Conservation (phyloP, 2,888 invertebrate genomes). For the Drosophila nr. perissopoda region DNA sequence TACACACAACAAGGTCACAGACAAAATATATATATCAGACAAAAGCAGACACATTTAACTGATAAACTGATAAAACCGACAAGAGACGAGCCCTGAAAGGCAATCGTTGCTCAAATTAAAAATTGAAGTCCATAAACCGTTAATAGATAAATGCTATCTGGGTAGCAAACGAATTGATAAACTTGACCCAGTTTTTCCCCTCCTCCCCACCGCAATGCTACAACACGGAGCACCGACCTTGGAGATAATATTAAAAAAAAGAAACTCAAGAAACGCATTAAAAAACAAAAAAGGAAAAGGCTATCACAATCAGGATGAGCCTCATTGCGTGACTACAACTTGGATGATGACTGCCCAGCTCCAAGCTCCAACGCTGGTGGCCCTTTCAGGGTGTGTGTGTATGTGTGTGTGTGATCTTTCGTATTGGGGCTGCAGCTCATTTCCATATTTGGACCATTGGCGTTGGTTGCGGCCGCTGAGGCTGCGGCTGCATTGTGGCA, state of each 20-base stretch:
- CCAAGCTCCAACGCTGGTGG: slow-evolving; percentile 54
- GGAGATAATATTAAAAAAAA: slow-evolving; percentile 17
- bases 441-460: slow-evolving; percentile 70
- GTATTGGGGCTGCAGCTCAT: slow-evolving; percentile 61
- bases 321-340: slow-evolving; percentile 53
- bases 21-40: slow-evolving; percentile 45
- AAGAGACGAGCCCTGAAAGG: slow-evolving; percentile 25
- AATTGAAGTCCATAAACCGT: slow-evolving; percentile 25
- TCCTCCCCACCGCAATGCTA: not conserved
- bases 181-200: slow-evolving; percentile 70
- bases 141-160: slow-evolving; percentile 61
- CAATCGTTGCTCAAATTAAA: slow-evolving; percentile 29
- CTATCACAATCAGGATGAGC: slow-evolving; percentile 40
- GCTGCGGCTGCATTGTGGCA: slow-evolving; percentile 41
- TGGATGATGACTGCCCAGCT: slow-evolving; percentile 8
- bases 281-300: slow-evolving; percentile 13
- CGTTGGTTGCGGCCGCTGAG: slow-evolving; percentile 11
- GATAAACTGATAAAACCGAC: slow-evolving; percentile 51
- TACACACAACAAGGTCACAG: slow-evolving; percentile 50
- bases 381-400: slow-evolving; percentile 13
- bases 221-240: slow-evolving; percentile 32
- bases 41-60: slow-evolving; percentile 35
- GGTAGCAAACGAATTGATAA: slow-evolving; percentile 49
- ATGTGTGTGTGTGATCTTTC: slow-evolving; percentile 64
- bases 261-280: not conserved